Percentiles rank a stretch among this genome's conserved stretches.
phyloP scores from a whole-genome alignment of 2,113 vertebrate species.

The Hoplias malabaricus region DNA sequence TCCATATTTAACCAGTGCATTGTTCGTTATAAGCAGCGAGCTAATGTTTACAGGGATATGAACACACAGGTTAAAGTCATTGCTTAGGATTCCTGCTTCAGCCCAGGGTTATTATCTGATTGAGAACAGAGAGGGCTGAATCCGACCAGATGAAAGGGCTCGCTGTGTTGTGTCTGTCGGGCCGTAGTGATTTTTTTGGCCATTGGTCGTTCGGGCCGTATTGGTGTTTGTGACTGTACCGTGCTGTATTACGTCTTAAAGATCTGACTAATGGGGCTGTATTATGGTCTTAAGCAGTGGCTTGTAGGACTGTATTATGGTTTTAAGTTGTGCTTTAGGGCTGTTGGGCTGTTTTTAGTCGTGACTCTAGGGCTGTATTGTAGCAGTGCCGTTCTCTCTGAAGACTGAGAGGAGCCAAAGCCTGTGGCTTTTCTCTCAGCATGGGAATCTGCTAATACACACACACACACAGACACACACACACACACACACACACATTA shows the following conservation, averaged over 20 bases:
- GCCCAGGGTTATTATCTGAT: too few species aligned
- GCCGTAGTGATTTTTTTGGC: too few species aligned
- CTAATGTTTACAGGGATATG: not conserved
- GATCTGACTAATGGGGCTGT: not conserved
- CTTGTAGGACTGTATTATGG: not conserved
- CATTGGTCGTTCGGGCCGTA: too few species aligned
- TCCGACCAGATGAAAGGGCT: too few species aligned
- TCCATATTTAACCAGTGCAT: not conserved
- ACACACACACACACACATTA: conserved; percentile 32
- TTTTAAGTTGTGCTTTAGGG: not conserved
- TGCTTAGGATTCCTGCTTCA: too few species aligned
- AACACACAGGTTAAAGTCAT: too few species aligned
- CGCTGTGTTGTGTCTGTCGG: too few species aligned
- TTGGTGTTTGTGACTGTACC: too few species aligned
- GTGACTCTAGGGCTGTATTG: not conserved
- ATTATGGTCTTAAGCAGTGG: too few species aligned
- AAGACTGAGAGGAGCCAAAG: not conserved
- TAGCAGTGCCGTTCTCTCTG: not conserved
- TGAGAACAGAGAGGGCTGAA: too few species aligned
- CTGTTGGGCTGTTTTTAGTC: not conserved
- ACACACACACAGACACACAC: conserved; percentile 25
- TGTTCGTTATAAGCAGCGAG: not conserved
- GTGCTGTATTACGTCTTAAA: too few species aligned
- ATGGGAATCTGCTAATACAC: conserved; percentile 18
- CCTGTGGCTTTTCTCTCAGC: not conserved